Evolutionary conservation across 2,888 invertebrate genomes (phyloP).

Genomic region (Pyrochroa serraticornis): DNA sequence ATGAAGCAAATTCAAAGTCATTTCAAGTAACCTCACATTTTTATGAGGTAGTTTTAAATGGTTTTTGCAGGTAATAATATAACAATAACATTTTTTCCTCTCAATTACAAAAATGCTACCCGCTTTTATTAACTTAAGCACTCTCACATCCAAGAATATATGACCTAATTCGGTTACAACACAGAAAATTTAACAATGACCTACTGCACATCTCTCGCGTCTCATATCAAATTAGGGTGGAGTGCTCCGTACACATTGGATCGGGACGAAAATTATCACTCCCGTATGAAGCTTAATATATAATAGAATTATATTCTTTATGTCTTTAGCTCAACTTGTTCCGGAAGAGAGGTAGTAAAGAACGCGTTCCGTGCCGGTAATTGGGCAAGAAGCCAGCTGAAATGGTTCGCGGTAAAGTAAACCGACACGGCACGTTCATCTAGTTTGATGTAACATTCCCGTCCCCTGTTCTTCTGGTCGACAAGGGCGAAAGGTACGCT

Average conservation of each 20-base stretch:
- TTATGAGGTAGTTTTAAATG: too few species aligned
- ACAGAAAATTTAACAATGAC: too few species aligned
- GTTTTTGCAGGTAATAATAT: too few species aligned
- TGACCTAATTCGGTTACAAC: too few species aligned
- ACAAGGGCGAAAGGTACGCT: too few species aligned
- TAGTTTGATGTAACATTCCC: slow-evolving; percentile 19
- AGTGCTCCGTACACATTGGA: slow-evolving; percentile 22
- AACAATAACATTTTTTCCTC: too few species aligned
- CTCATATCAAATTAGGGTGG: slow-evolving; percentile 19
- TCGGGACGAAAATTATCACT: slow-evolving; percentile 16
- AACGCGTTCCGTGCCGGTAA: slow-evolving; percentile 39
- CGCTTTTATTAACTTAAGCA: too few species aligned
- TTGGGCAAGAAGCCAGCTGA: slow-evolving; percentile 38
- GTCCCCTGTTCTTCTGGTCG: neutral
- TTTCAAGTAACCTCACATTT: too few species aligned
- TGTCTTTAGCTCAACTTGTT: slow-evolving; percentile 32
- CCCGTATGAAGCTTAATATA: slow-evolving; percentile 26
- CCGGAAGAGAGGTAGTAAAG: slow-evolving; percentile 38
- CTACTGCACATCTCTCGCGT: too few species aligned
- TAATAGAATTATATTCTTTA: slow-evolving; percentile 38
- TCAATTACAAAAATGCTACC: too few species aligned
- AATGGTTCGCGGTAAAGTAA: slow-evolving; percentile 26
- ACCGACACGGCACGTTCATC: slow-evolving; percentile 13
- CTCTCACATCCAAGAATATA: too few species aligned
- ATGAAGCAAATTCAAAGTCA: too few species aligned